Base-by-base conservation (phyloP, 2,113 vertebrate genomes). In the Elaphurus davidianus region DNA sequence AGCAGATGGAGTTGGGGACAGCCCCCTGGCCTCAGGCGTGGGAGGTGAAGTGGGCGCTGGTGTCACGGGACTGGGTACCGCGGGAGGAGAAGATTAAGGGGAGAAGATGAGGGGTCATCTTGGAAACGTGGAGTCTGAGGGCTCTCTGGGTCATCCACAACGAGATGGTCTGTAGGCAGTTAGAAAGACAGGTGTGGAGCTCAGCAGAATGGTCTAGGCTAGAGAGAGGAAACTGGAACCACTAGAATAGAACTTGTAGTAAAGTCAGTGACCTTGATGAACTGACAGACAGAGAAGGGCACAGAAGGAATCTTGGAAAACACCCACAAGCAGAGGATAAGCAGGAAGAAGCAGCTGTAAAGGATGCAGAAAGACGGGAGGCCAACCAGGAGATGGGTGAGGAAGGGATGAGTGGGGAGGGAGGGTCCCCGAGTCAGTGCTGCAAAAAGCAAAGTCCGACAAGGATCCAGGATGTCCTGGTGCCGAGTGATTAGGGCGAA, bases 341-440 rank as follows among this genome's bases (percentile, higher is more conserved):
- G 7, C 12, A 13, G 43, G 45, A 64, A 83, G 91, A 2, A 36
- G 55, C n/a, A 50, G 33, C 47, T 17, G 6, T 0, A 5, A 84
- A 67, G 7, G 76, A 36, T 3, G 8, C 36, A 30, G 47, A 82
- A 87, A 13, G 93, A 14, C 0, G 15, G 43, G 54, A 85, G 62
- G 86, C 52, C n/a, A 89, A 40, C 47, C 55, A 54, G 79, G 90
- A 54, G 47, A 85, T 0, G 0, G 21, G n/a, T 16, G 43, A 12
- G 15, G 45, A 28, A 74, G 30, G 93, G 78, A 27, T 3, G 54
- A 16, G 43, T 5, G 25, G 21, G 30, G 36, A 50, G 9, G 6
- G 76, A 5, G 1, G 45, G 82, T 1, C 12, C 23, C 19, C 1
- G 43, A 1, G 0, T 43, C 50, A 7, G 7, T 23, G 60, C 84